Evolutionary conservation across 2,797 vertebrate genomes (phyloP), one percentile per base, ranked within the genome.

Genomic region (Melanotaenia trifasciata): DNA sequence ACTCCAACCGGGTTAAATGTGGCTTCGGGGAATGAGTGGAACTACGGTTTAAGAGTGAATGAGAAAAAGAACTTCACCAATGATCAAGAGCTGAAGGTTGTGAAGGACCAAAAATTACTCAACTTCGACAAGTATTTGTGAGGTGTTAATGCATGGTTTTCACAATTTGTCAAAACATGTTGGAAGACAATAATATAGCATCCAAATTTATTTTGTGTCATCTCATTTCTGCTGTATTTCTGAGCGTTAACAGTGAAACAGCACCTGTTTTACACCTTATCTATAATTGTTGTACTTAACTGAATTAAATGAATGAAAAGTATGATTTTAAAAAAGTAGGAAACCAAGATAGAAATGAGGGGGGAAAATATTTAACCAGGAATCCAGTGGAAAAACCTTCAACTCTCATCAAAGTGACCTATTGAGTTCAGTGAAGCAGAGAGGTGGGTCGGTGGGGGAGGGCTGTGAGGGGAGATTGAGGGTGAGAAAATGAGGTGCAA

Each of bases 401-500:
- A 86, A 76, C 85, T 88, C 82, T 77, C 66, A 74, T 84, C 75
- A 43, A 68, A 80, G 73, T 67, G 62, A 77, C 70, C 61, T 64
- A 43, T 26, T 28, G 7, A 68, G 63, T 54, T 66, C 63, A 40
- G 9, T 6, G 76, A 76, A 76, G 81, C 72, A 64, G 68, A 60
- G 58, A 72, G 66, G 66, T 56, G 64, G 67, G 50, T 35, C 12
- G 16, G 64, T 70, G 56, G 68, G 70, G 74, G 28, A 28, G 28
- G 82, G 83, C 30, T 50, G 74, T 20, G 65, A 68, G 53, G 73
- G 38, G 26, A 30, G 30, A 72, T 78, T 83, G 74, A 67, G 67
- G 77, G 57, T 65, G 78, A 57, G 72, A 71, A 72, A 79, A 93
- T 84, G 88, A 85, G 79, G 62, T 79, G 84, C 89, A 76, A 84